Percentiles rank a stretch among this genome's conserved stretches.
phyloP scores from a whole-genome alignment of 64 coral and sea anemone genomes.

The Montipora cactus region DNA sequence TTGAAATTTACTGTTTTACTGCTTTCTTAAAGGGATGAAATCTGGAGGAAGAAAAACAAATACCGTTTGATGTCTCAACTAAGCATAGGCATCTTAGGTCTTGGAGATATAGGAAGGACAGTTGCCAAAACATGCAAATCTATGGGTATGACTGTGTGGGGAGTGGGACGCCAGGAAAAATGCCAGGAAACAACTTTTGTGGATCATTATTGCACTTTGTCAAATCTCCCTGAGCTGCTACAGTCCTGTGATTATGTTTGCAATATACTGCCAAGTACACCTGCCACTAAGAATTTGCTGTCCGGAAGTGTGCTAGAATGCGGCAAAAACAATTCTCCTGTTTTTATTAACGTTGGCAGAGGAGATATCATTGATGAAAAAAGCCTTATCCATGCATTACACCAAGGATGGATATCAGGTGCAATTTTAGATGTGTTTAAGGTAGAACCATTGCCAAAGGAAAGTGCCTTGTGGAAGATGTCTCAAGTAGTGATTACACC shows the following conservation, averaged over 20 bases:
- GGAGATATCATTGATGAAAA: conserved; percentile 85
- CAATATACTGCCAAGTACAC: conserved; percentile 87
- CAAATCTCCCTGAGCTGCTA: conserved; percentile 66
- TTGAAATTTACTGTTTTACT: neutral
- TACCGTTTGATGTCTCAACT: conserved; percentile 73
- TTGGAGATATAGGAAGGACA: conserved; percentile 84
- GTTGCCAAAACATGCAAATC: conserved; percentile 85
- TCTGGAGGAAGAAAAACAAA: neutral
- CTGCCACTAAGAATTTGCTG: conserved; percentile 74
- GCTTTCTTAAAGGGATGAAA: conserved; percentile 27
- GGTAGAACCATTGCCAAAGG: conserved; percentile 77
- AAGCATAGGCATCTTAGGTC: conserved; percentile 89
- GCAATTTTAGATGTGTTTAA: conserved; percentile 96
- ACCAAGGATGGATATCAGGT: conserved; percentile 88
- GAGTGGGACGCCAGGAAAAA: conserved; percentile 45
- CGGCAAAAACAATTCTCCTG: conserved; percentile 70
- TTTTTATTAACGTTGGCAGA: conserved; percentile 92
- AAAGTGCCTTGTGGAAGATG: conserved; percentile 85
- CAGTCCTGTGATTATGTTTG: conserved; percentile 94
- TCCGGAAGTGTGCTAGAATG: conserved; percentile 81
- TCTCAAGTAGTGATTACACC: conserved; percentile 85
- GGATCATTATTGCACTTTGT: conserved; percentile 63
- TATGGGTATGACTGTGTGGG: conserved; percentile 85
- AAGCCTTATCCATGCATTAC: conserved; percentile 70
- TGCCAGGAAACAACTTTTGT: conserved; percentile 49